A percentile compares a stretch with the other conserved stretches of the same genome.
Conservation (phyloP, 2,888 invertebrate genomes). For the Clepsis dumicolana region DNA sequence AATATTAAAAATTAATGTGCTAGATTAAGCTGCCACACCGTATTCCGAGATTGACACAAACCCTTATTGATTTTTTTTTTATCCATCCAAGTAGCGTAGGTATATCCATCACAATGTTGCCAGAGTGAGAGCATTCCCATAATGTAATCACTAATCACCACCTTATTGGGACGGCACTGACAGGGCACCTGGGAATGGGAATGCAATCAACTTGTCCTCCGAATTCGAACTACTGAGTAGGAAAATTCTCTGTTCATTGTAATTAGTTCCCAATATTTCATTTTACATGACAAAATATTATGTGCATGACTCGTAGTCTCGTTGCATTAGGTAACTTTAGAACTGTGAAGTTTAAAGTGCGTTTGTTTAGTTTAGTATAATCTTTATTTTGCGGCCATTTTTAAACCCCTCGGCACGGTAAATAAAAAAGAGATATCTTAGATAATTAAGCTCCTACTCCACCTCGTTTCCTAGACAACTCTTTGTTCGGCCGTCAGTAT, state of each 20-base stretch:
- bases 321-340: not conserved
- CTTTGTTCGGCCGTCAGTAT: no score
- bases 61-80: not conserved
- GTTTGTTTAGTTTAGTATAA: no score
- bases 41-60: no score
- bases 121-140: not conserved
- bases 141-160: constrained; percentile 23
- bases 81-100: not conserved
- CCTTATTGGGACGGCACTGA: not conserved
- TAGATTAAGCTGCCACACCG: no score
- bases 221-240: constrained; percentile 1
- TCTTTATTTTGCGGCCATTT: no score
- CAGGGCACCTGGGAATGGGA: constrained; percentile 19
- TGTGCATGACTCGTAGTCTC: not conserved
- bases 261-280: constrained; percentile 10
- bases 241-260: constrained; percentile 2
- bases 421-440: no score
- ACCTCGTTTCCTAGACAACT: no score
- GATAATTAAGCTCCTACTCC: no score
- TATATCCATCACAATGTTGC: not conserved
- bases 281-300: not conserved
- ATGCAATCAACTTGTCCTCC: constrained; percentile 39
- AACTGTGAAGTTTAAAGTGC: not conserved
- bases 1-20: no score
- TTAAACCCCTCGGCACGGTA: no score